A percentile compares a stretch with the other conserved stretches of the same genome.
phyloP scores from a whole-genome alignment of 2,888 invertebrate species.

The Nasonovia ribisnigri region DNA sequence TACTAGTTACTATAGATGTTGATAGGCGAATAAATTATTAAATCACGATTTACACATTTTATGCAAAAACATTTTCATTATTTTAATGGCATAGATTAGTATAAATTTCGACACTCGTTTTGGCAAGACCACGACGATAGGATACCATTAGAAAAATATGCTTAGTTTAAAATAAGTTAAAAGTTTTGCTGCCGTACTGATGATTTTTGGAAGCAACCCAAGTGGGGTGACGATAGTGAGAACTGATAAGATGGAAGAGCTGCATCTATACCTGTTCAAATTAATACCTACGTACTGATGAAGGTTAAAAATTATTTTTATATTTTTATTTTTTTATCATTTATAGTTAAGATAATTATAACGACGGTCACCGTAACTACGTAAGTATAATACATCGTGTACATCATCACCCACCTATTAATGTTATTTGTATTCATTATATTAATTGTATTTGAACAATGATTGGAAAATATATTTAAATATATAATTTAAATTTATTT shows the following conservation, averaged over 20 bases:
- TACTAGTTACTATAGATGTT: not conserved
- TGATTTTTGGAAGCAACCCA: constrained; percentile 41
- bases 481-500: not conserved
- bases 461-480: not conserved
- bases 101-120: not conserved
- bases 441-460: not conserved
- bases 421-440: not conserved
- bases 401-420: not conserved
- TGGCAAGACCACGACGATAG: constrained; percentile 17
- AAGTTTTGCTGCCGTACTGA: not conserved
- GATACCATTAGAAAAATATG: constrained; percentile 1
- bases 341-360: not conserved
- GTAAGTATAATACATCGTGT: not conserved
- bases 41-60: not conserved
- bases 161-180: constrained; percentile 11
- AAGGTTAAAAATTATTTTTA: not conserved
- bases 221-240: not conserved
- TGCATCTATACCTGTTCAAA: not conserved
- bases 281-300: not conserved
- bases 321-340: not conserved
- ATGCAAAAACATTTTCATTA: constrained; percentile 15
- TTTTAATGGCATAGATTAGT: not conserved
- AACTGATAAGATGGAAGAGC: not conserved
- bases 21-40: not conserved
- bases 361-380: not conserved